Evolutionary conservation across 2,113 vertebrate genomes (phyloP), one percentile per base, ranked within the genome.

Genomic region (Planiliza haematocheilus): DNA sequence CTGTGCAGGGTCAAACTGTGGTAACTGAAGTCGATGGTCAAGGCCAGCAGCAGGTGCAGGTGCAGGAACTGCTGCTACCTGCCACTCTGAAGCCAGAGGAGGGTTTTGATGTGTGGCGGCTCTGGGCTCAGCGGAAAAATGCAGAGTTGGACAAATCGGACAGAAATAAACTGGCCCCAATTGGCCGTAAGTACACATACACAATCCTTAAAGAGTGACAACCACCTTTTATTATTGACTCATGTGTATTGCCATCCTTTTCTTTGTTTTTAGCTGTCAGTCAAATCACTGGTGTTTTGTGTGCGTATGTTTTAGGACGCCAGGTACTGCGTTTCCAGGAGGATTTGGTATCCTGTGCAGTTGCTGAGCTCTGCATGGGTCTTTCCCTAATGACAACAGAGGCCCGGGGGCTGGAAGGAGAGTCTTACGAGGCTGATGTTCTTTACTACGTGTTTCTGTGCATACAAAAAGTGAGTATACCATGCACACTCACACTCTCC

Each of bases 401-500:
- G 86, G 94, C 97, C 82, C 94, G 95, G n/a, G 97, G 96, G 43
- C 86, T 95, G 74, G 97, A 99, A 82, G 97, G 94, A 20, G 97
- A 99, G 82, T 91, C 90, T 0, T 99, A 96, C 49, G 97, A 98
- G 71, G 94, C 97, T 11, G 98, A 99, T 82, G 96, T 97, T 55
- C 95, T 99, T 46, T 99, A 99, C 86, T 99, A 99, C 61, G 94
- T 99, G 64, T 99, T 99, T 92, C 92, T 99, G 73, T 99, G 97
- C 85, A 96, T 99, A 93, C 98, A 99, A 90, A 99, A 99, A 94
- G 97, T 99, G 49, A 69, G 86, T 52, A 58, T 6, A 18, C 30
- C 14, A 18, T 36, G 86, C 2, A 20, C 39, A 30, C 30, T 52
- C 30, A 48, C 13, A n/a, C 45, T 24, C 24, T 20, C 4, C 0